These are phyloP conservation scores for Nasua narica DNA, from an alignment of 2,797 vertebrate genomes.

Conservation along the genomic window DNA sequence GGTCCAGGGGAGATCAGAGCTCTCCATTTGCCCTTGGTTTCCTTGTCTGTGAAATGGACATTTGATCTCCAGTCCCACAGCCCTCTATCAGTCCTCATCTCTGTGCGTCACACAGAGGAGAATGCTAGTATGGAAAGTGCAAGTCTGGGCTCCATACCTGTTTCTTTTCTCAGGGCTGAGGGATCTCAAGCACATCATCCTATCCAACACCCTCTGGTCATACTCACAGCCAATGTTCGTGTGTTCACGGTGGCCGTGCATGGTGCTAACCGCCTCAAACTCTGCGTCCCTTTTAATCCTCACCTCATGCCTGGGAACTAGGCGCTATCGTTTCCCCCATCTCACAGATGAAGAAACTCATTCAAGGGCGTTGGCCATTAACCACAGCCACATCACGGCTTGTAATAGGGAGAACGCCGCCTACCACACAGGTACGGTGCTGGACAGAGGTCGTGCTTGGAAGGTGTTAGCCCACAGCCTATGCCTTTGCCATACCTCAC, in stretches of 20 bases:
- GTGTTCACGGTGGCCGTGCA: background rate
- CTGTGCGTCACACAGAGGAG: background rate
- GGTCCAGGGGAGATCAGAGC: background rate
- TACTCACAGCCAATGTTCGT: background rate
- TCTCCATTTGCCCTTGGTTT: background rate
- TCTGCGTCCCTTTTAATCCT: background rate
- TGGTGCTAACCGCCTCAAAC: background rate
- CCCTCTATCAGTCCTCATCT: background rate
- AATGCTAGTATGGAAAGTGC: background rate
- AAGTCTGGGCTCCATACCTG: background rate
- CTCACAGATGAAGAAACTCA: slow-evolving; percentile 4
- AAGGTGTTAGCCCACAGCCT: background rate
- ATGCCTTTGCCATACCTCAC: background rate
- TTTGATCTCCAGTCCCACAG: background rate
- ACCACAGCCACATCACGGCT: background rate
- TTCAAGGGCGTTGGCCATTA: background rate
- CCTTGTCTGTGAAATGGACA: background rate
- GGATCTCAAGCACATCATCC: background rate
- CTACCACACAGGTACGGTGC: background rate
- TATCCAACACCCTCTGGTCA: background rate
- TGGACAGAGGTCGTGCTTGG: background rate
- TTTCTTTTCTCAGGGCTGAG: background rate
- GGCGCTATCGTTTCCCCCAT: background rate
- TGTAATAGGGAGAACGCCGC: background rate
- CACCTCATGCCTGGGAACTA: background rate